Conservation (phyloP, 2,113 vertebrate species). For the Cariama cristata region DNA sequence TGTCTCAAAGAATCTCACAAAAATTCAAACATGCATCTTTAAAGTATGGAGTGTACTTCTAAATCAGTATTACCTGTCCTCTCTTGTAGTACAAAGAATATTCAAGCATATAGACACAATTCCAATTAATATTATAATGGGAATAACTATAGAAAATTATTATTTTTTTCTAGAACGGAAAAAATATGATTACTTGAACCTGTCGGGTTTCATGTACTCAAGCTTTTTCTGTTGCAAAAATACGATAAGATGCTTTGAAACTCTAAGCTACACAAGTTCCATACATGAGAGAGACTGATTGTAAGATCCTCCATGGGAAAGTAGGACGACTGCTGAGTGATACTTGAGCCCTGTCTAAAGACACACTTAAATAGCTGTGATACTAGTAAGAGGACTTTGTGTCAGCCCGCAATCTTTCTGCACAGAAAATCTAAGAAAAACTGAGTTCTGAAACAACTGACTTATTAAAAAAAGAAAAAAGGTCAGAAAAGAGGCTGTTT, state of each 20-base stretch:
- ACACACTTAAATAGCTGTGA: background rate
- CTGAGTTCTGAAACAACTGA: background rate
- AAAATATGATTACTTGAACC: background rate
- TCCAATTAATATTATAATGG: background rate
- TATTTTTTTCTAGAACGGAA: background rate
- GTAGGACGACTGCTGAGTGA: background rate
- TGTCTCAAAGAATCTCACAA: background rate
- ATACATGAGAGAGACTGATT: background rate
- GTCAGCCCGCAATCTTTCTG: background rate
- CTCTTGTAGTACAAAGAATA: background rate
- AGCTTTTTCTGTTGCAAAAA: background rate
- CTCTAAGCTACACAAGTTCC: fast-evolving
- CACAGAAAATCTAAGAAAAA: background rate
- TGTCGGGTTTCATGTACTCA: background rate
- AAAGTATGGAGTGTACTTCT: background rate
- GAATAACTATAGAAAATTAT: background rate
- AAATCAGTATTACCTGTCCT: background rate
- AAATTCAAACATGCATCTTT: background rate
- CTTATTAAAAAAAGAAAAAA: background rate
- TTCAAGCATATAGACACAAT: background rate
- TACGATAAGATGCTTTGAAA: background rate
- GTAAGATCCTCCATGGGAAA: background rate
- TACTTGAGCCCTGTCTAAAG: background rate
- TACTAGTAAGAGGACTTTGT: background rate
- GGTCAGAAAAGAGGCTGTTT: background rate